Base-by-base conservation (phyloP, 2,888 invertebrate species). In the Notodonta dromedarius region DNA sequence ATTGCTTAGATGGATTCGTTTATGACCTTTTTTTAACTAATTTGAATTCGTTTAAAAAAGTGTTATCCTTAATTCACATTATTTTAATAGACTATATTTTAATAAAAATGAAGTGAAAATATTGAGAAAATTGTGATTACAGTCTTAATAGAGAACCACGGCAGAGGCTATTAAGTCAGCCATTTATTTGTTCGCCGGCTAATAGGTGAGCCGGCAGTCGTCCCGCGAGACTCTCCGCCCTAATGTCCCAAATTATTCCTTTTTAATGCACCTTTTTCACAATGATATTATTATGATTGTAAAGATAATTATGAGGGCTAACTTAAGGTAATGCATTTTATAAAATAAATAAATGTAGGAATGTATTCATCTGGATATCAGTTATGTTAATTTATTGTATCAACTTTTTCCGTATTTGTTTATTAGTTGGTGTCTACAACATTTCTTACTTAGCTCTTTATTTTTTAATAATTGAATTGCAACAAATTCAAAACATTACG, bases 141-240 rank as follows among this genome's bases (percentile, higher is more conserved):
- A 9, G 16, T 14, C 55, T 40, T 13, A 12, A 5, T 0, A 16
- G 11, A 4, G n/a, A 51, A 48, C 58, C 39, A 51, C 59, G 52
- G 52, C 61, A 64, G 59, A 54, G n/a, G 58, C 35, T 57, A 61
- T 61, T 61, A 59, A 54, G 57, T 59, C 57, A 57, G 50, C 54
- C 61, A 59, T 64, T 52, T 52, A 52, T 52, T 52, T 59, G 57
- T 57, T 57, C 56, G 55, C 32, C 32, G 46, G 16, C 57, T 32
- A 56, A 42, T n/a, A 32, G 52, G 32, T 13, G 52, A 2, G 52
- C 32, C 16, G 50, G 7, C 2, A 48, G 48, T 12, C n/a, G 6
- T 44, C 11, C 56, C 8, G n/a, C 6, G 14, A 11, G 35, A 46
- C 12, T n/a, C 12, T n/a, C 53, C 13, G 44, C 42, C 35, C 46